Evolutionary conservation across 2,888 invertebrate species (phyloP).

Genomic region (Brenthis ino): DNA sequence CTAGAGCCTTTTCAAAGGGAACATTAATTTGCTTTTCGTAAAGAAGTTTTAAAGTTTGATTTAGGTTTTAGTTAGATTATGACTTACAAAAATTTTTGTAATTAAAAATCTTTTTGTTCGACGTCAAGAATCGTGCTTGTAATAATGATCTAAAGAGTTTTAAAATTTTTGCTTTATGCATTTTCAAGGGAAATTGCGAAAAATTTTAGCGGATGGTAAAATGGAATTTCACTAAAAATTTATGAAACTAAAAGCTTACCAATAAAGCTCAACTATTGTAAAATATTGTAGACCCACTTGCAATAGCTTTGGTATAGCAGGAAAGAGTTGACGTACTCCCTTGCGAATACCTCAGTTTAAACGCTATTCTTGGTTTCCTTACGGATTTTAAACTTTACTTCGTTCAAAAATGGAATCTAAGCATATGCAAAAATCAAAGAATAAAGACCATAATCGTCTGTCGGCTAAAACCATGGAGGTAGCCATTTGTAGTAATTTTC

Average conservation of each 20-base stretch:
- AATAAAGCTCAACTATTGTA: conserved; percentile 12
- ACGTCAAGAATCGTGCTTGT: background rate
- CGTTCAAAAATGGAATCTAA: conserved; percentile 22
- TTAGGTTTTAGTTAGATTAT: background rate
- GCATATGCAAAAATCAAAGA: conserved; percentile 30
- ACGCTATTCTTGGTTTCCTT: conserved; percentile 26
- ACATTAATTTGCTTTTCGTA: conserved; percentile 10
- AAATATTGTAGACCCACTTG: conserved; percentile 11
- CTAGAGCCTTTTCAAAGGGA: conserved; percentile 16
- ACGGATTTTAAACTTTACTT: conserved; percentile 12
- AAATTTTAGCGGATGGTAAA: too few species aligned
- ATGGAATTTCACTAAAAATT: background rate
- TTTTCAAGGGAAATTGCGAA: too few species aligned
- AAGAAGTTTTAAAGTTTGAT: conserved; percentile 5
- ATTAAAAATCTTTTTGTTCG: background rate
- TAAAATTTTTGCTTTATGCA: too few species aligned
- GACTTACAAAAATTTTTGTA: background rate
- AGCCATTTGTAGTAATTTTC: conserved; percentile 51
- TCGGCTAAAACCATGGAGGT: conserved; percentile 32
- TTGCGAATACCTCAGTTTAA: conserved; percentile 28
- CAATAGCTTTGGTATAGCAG: conserved; percentile 13
- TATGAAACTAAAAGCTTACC: conserved; percentile 17
- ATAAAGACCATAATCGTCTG: conserved; percentile 43
- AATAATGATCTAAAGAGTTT: background rate
- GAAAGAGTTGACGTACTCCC: conserved; percentile 28